Percentiles rank a stretch among this genome's conserved stretches.
These are phyloP conservation scores for Acanthosepion lycidas DNA, from an alignment of 2,888 invertebrate genomes.

Conservation along the genomic window DNA sequence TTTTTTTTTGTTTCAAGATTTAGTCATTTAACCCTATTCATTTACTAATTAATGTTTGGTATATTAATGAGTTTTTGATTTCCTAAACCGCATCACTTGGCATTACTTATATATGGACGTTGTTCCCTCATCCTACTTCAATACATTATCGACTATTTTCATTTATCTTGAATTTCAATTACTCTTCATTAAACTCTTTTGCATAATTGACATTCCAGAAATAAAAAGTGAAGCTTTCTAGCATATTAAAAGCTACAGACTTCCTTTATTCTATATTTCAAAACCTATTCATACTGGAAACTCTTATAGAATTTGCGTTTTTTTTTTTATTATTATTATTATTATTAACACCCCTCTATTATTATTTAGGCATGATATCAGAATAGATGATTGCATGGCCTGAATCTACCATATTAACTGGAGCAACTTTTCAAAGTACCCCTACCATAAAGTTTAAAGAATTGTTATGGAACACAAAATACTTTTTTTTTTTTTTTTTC, in stretches of 20 bases:
- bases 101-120: neutral
- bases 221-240: neutral
- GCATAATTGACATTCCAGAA: neutral
- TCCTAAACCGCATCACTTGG: neutral
- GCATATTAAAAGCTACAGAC: neutral
- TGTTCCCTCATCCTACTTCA: neutral
- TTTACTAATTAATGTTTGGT: conserved; percentile 41
- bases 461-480: too few relatives aligned
- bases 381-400: neutral
- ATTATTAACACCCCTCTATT: neutral
- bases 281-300: neutral
- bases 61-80: conserved; percentile 23
- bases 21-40: neutral
- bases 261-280: neutral
- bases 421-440: neutral
- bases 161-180: neutral
- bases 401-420: neutral
- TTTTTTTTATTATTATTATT: neutral
- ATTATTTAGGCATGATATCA: neutral
- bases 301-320: neutral
- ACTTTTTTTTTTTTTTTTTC: neutral
- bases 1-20: conserved; percentile 20
- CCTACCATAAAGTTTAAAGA: neutral
- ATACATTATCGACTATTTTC: neutral
- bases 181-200: neutral